Evolutionary conservation across 2,888 invertebrate genomes (phyloP).

Genomic region (Chloromyia formosa): DNA sequence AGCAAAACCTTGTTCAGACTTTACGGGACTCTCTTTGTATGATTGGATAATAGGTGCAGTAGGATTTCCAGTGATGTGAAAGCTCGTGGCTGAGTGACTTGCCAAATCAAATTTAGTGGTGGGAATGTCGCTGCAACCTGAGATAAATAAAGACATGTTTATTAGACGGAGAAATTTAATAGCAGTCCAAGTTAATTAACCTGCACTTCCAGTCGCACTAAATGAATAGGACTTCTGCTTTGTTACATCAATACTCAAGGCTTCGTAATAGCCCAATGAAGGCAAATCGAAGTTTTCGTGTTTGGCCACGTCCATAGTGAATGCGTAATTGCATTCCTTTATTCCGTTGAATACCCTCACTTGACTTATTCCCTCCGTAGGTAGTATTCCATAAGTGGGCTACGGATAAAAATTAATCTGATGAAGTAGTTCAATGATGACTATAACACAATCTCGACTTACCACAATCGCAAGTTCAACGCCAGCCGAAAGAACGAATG

Average conservation of each 20-base stretch:
- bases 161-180: background rate
- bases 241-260: conserved; percentile 54
- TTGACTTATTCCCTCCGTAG: conserved; percentile 70
- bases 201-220: background rate
- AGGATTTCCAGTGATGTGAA: conserved; percentile 17
- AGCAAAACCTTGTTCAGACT: conserved; percentile 32
- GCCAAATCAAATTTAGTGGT: conserved; percentile 7
- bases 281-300: conserved; percentile 52
- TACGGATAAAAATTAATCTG: background rate
- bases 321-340: conserved; percentile 62
- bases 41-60: background rate
- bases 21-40: conserved; percentile 4
- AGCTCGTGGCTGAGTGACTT: conserved; percentile 39
- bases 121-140: conserved; percentile 21
- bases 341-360: conserved; percentile 76
- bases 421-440: background rate
- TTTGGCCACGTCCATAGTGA: conserved; percentile 53
- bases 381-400: conserved; percentile 67
- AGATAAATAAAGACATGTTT: background rate
- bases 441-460: conserved; percentile 49
- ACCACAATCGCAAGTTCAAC: conserved; percentile 82
- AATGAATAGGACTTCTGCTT: background rate
- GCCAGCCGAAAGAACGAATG: conserved; percentile 90
- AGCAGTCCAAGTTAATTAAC: background rate
- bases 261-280: conserved; percentile 51